phyloP scores from a whole-genome alignment of 2,113 vertebrate genomes.

The Prochilodus magdalenae region DNA sequence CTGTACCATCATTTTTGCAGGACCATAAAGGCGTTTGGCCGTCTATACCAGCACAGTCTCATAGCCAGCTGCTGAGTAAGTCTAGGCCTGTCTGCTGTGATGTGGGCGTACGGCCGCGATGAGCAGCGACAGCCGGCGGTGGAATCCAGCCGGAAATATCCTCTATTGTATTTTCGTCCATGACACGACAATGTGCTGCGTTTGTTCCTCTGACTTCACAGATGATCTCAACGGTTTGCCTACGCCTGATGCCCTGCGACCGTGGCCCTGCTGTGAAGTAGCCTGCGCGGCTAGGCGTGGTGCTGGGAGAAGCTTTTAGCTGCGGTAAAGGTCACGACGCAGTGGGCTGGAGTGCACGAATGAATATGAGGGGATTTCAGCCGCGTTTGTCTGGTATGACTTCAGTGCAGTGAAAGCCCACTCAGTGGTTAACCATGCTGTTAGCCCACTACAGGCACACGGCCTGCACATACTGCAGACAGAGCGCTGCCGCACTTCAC shows the following conservation, averaged over 20 bases:
- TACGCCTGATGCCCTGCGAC: neutral
- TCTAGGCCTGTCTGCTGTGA: too few relatives aligned
- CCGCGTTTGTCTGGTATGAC: neutral
- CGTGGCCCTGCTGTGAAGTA: neutral
- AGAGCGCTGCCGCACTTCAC: neutral
- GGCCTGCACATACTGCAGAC: neutral
- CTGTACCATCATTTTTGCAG: too few relatives aligned
- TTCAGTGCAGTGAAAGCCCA: neutral
- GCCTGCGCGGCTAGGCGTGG: neutral
- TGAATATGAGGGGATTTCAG: neutral
- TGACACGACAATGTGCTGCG: too few relatives aligned
- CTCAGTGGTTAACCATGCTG: slow-evolving; percentile 35
- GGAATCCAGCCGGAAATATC: too few relatives aligned
- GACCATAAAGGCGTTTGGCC: too few relatives aligned
- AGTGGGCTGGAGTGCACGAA: neutral
- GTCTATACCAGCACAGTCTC: too few relatives aligned
- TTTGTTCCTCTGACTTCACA: too few relatives aligned
- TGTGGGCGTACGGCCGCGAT: too few relatives aligned
- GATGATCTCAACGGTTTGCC: too few relatives aligned
- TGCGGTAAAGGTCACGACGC: neutral
- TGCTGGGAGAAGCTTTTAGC: neutral
- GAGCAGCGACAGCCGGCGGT: too few relatives aligned
- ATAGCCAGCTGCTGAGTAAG: too few relatives aligned
- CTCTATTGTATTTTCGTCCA: too few relatives aligned
- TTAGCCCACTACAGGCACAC: neutral